Conservation (phyloP, 2,113 vertebrate genomes). For the Zosterops japonicus region DNA sequence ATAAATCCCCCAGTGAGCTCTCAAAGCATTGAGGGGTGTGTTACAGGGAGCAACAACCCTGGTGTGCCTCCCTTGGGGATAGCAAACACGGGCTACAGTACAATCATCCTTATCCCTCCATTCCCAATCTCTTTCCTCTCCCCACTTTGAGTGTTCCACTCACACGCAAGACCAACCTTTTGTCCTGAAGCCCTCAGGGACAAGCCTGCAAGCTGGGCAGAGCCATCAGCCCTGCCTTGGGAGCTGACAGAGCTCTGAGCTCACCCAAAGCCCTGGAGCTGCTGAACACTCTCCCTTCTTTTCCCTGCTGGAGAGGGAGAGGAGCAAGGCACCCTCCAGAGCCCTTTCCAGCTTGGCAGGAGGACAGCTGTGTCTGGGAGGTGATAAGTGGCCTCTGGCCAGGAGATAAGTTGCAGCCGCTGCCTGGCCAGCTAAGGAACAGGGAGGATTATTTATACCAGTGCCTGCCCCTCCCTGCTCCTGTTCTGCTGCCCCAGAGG, state of each 20-base stretch:
- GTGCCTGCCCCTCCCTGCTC: not conserved
- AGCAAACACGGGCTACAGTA: not conserved
- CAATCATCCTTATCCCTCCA: rapidly evolving
- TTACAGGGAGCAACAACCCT: not conserved
- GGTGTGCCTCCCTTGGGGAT: rapidly evolving
- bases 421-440: not conserved
- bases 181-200: not conserved
- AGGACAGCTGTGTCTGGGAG: not conserved
- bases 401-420: constrained; percentile 26
- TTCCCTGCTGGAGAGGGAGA: not conserved
- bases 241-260: not conserved
- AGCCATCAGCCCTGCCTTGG: not conserved
- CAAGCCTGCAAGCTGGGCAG: not conserved
- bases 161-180: not conserved
- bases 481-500: not conserved
- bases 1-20: not conserved
- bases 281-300: not conserved
- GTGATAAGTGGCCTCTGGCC: not conserved
- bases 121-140: not conserved
- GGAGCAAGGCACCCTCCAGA: not conserved
- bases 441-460: constrained; percentile 36
- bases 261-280: not conserved
- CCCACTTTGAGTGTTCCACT: rapidly evolving
- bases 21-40: rapidly evolving
- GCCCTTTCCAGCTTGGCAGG: not conserved